phyloP scores from a whole-genome alignment of 2,888 invertebrate species.

The Aromia moschata region DNA sequence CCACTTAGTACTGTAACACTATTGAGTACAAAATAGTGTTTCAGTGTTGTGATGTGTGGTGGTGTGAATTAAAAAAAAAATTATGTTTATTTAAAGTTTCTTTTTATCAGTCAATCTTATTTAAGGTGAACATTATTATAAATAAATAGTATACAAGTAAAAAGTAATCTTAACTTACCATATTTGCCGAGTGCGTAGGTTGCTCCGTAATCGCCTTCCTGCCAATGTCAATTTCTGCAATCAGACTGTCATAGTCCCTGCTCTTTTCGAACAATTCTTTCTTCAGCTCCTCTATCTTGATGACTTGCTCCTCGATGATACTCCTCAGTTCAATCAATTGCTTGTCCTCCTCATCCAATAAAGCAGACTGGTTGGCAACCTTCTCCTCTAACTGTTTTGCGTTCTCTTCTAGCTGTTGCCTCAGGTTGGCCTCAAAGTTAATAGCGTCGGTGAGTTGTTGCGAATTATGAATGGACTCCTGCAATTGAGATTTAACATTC shows the following conservation, averaged over 20 bases:
- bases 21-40: too few relatives aligned
- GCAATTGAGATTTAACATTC: slow-evolving; percentile 48
- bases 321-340: slow-evolving; percentile 69
- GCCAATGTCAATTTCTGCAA: slow-evolving; percentile 58
- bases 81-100: too few relatives aligned
- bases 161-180: slow-evolving; percentile 8
- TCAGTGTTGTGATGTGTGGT: too few relatives aligned
- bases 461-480: slow-evolving; percentile 35
- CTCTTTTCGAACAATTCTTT: slow-evolving; percentile 72
- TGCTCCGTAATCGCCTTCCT: slow-evolving; percentile 43
- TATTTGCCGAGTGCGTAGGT: slow-evolving; percentile 26
- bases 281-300: slow-evolving; percentile 78
- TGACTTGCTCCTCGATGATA: slow-evolving; percentile 74
- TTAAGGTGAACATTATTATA: too few relatives aligned
- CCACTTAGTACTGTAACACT: too few relatives aligned
- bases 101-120: too few relatives aligned
- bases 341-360: slow-evolving; percentile 67
- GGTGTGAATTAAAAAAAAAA: too few relatives aligned
- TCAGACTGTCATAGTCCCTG: slow-evolving; percentile 67
- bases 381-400: slow-evolving; percentile 67
- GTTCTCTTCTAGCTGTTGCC: slow-evolving; percentile 43
- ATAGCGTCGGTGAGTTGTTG: slow-evolving; percentile 33
- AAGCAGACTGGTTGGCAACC: slow-evolving; percentile 66
- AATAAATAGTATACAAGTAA: too few relatives aligned
- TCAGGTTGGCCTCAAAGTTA: slow-evolving; percentile 18